Evolutionary conservation across 2,797 vertebrate genomes (phyloP), one percentile per base, ranked within the genome.

Genomic region (Halcyon smyrnensis): DNA sequence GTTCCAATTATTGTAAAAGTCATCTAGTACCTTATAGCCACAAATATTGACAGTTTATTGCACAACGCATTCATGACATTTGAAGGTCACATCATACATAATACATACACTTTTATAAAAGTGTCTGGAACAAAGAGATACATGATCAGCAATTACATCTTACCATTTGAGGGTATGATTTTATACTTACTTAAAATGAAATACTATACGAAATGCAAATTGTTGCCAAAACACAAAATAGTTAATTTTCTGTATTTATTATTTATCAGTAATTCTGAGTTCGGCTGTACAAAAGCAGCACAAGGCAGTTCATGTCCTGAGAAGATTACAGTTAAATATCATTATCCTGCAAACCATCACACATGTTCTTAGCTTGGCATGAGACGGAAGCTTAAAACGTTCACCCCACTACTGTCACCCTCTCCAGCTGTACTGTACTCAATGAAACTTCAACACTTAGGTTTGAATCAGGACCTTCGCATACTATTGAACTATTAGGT

Each of bases 1-100:
- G 98, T 99, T 99, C 99, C 99, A 99, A 99, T 99, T 99, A 99
- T 99, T 99, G 99, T 99, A 99, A 99, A 99, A 99, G 99, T 99
- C 99, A 99, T 99, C 98, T 98, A 98, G 98, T 98, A 98, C 98
- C 99, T 98, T 99, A 99, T 99, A 99, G 99, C 99, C 99, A 99
- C 99, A 99, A 99, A 99, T 99, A 99, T 99, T 99, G 99, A 99
- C 99, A 99, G 99, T 99, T 99, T 99, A 99, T 99, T 99, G 99
- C 99, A 99, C 98, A 99, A 99, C 97, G 99, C 99, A 99, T 99
- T 99, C 99, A 99, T 99, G 99, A 99, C 99, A 99, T 99, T 99
- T 99, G 99, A 99, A 99, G 99, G 99, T 99, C 99, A 99, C 98
- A 98, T 98, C 98, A 98, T 99, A 99, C 99, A 99, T 99, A 99